Conservation (phyloP, 2,797 vertebrate species). For the Mycteria americana region DNA sequence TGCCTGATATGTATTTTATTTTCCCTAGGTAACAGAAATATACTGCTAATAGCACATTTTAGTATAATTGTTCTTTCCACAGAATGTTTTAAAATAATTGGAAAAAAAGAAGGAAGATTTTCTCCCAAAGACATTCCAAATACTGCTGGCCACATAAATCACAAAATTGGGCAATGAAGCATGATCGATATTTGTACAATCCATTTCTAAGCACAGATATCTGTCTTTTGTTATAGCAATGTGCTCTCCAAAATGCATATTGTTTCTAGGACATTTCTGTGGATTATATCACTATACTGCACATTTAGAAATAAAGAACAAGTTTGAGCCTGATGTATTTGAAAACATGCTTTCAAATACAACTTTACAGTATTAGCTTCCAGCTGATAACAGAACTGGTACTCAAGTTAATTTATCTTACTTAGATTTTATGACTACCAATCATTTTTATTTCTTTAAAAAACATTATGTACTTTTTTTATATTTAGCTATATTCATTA, state of each 20-base stretch:
- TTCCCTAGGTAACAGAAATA: not conserved
- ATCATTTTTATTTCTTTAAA: not conserved
- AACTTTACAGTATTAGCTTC: not conserved
- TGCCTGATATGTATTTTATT: not conserved
- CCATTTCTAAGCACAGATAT: not conserved
- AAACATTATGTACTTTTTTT: not conserved
- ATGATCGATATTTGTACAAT: not conserved
- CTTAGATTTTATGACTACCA: not conserved
- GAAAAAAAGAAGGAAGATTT: not conserved
- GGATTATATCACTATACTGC: not conserved
- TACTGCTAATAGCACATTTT: not conserved
- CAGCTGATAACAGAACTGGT: not conserved
- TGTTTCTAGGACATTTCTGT: not conserved
- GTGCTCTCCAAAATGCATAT: not conserved
- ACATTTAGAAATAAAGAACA: not conserved
- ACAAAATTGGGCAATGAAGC: constrained; percentile 6
- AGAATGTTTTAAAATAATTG: not conserved
- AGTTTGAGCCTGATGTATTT: not conserved
- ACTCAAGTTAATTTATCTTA: not conserved
- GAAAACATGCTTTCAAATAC: constrained; percentile 22
- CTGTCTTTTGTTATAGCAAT: not conserved
- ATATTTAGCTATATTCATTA: not conserved
- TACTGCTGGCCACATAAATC: not conserved
- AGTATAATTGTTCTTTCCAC: not conserved
- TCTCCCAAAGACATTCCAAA: not conserved